These are phyloP conservation scores for Electrophaes corylata DNA, from an alignment of 2,888 invertebrate genomes.

Conservation along the genomic window DNA sequence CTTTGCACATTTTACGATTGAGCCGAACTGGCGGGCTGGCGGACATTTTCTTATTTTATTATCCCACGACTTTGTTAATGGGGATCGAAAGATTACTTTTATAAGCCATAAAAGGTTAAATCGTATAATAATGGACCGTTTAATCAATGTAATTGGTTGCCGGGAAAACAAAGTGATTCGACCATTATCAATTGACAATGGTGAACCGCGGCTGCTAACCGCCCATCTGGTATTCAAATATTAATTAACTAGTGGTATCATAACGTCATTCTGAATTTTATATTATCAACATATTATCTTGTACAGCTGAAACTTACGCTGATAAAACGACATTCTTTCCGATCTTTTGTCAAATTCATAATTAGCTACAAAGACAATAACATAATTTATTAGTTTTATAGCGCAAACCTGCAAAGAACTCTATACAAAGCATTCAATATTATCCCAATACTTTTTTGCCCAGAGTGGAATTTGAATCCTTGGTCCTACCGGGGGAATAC, in stretches of 20 bases:
- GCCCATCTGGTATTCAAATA: constrained; percentile 1
- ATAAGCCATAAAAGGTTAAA: constrained; percentile 41
- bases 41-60: constrained; percentile 40
- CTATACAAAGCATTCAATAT: too few relatives aligned
- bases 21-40: constrained; percentile 29
- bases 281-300: too few relatives aligned
- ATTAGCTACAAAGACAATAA: too few relatives aligned
- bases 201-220: constrained; percentile 2
- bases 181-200: constrained; percentile 11
- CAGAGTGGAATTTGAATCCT: too few relatives aligned
- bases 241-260: background rate
- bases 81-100: constrained; percentile 46
- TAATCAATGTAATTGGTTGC: constrained; percentile 39
- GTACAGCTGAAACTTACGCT: too few relatives aligned
- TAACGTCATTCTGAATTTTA: too few relatives aligned
- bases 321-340: too few relatives aligned
- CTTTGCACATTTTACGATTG: constrained; percentile 38
- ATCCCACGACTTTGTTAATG: constrained; percentile 41
- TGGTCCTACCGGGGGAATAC: too few relatives aligned
- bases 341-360: too few relatives aligned
- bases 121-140: constrained; percentile 36
- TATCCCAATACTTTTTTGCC: too few relatives aligned
- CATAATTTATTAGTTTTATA: too few relatives aligned
- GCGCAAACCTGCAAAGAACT: too few relatives aligned
- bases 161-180: constrained; percentile 13